phyloP scores from a whole-genome alignment of 2,888 invertebrate species.

The Orchesella flavescens region DNA sequence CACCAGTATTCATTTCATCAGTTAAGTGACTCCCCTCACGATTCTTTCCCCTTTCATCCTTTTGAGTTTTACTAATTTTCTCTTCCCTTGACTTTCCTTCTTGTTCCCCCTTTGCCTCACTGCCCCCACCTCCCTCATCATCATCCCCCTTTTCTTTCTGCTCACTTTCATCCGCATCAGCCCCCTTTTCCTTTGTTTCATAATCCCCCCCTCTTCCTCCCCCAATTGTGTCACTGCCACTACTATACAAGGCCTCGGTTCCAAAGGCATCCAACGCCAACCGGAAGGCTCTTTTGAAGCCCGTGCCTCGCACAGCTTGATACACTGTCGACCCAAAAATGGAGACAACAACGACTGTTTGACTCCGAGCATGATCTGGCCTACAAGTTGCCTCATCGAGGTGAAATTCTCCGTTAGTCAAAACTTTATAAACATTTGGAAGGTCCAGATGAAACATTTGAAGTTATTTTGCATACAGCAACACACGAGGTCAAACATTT shows the following conservation, averaged over 20 bases:
- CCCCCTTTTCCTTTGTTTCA: neutral
- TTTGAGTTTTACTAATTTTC: neutral
- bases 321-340: constrained; percentile 77
- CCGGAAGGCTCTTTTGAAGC: constrained; percentile 67
- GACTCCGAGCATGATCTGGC: constrained; percentile 74
- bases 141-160: neutral
- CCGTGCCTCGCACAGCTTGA: constrained; percentile 33
- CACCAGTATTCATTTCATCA: constrained; percentile 7
- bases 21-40: constrained; percentile 13
- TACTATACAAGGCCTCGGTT: constrained; percentile 49
- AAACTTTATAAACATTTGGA: constrained; percentile 55
- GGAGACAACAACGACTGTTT: constrained; percentile 80
- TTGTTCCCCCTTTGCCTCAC: neutral
- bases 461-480: constrained; percentile 26
- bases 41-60: neutral
- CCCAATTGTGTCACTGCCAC: neutral
- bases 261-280: constrained; percentile 69
- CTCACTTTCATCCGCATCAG: constrained; percentile 1
- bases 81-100: neutral
- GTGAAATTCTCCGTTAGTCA: constrained; percentile 46
- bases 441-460: constrained; percentile 61
- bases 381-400: constrained; percentile 39
- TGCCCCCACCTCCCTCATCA: neutral
- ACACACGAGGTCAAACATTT: constrained; percentile 24
- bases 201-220: neutral